phyloP scores from a whole-genome alignment of 2,888 invertebrate species.

The Tetanocera ferruginea region DNA sequence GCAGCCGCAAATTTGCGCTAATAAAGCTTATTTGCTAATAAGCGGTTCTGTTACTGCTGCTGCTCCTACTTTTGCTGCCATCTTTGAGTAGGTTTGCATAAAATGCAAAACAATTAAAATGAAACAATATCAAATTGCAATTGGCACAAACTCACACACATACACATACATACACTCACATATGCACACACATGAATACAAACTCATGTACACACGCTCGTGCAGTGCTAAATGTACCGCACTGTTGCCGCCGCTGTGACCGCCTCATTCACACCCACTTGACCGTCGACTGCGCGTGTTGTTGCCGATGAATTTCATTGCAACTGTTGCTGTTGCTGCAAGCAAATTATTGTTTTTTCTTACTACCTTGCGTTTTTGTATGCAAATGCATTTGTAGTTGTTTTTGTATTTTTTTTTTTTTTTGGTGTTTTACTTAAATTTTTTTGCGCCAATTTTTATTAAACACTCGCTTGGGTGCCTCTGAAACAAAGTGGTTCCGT shows the following conservation, averaged over 20 bases:
- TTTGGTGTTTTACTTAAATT: neutral
- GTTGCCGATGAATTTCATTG: constrained; percentile 4
- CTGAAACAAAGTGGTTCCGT: constrained; percentile 37
- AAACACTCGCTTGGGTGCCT: constrained; percentile 38
- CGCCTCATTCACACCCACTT: constrained; percentile 14
- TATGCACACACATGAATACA: neutral
- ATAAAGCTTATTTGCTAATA: no score
- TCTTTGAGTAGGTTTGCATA: neutral
- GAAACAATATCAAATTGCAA: neutral
- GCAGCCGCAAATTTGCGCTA: no score
- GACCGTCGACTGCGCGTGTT: neutral
- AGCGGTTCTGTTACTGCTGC: no score
- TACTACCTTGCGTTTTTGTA: constrained; percentile 8
- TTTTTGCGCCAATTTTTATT: constrained; percentile 27
- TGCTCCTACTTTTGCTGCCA: no score
- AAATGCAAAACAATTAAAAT: neutral
- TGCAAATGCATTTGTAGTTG: constrained; percentile 21
- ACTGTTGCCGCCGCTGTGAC: constrained; percentile 1
- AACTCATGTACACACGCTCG: neutral
- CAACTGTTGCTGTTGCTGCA: constrained; percentile 3
- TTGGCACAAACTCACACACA: neutral
- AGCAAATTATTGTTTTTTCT: neutral
- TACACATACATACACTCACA: neutral
- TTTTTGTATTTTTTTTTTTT: neutral
- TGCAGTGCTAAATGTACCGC: neutral